A percentile compares a stretch with the other conserved stretches of the same genome.
phyloP scores from a whole-genome alignment of 1,140 invertebrate genomes.

The Thereuonema tuberculata region DNA sequence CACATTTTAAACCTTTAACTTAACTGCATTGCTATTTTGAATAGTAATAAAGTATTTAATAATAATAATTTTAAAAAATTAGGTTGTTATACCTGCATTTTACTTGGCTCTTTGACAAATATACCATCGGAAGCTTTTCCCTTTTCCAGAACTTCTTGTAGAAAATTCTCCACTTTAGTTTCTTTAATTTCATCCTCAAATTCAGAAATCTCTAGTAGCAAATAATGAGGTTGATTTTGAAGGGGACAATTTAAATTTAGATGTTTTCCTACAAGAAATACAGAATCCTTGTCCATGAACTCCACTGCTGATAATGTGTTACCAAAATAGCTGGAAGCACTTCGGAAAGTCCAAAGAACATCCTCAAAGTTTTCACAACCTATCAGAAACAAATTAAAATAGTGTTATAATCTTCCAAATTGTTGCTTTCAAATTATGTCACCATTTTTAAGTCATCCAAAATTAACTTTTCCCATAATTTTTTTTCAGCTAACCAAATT shows the following conservation, averaged over 20 bases:
- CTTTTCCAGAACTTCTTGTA: slow-evolving; percentile 53
- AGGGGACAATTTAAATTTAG: slow-evolving; percentile 49
- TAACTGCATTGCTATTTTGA: too few relatives aligned
- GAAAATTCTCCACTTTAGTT: slow-evolving; percentile 67
- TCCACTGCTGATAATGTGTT: slow-evolving; percentile 91
- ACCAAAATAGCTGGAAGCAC: slow-evolving; percentile 47
- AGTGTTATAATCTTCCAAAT: too few relatives aligned
- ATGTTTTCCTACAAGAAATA: slow-evolving; percentile 43
- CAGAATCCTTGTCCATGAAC: slow-evolving; percentile 62
- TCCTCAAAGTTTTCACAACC: too few relatives aligned
- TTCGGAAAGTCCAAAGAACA: too few relatives aligned
- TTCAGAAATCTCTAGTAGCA: slow-evolving; percentile 80
- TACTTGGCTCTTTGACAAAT: slow-evolving; percentile 56
- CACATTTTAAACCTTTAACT: too few relatives aligned
- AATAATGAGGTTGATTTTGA: slow-evolving; percentile 63
- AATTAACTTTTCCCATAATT: too few relatives aligned
- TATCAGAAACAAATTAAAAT: too few relatives aligned
- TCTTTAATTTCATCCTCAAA: slow-evolving; percentile 66
- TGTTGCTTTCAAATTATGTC: too few relatives aligned
- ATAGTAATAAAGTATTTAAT: too few relatives aligned
- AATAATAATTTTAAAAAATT: too few relatives aligned
- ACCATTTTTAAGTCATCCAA: too few relatives aligned
- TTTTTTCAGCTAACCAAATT: too few relatives aligned
- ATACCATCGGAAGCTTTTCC: slow-evolving; percentile 68
- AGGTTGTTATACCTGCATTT: slow-evolving; percentile 61